Evolutionary conservation across 2,888 invertebrate species (phyloP), one percentile per base, ranked within the genome.

Genomic region (Cheilosia scutellata): DNA sequence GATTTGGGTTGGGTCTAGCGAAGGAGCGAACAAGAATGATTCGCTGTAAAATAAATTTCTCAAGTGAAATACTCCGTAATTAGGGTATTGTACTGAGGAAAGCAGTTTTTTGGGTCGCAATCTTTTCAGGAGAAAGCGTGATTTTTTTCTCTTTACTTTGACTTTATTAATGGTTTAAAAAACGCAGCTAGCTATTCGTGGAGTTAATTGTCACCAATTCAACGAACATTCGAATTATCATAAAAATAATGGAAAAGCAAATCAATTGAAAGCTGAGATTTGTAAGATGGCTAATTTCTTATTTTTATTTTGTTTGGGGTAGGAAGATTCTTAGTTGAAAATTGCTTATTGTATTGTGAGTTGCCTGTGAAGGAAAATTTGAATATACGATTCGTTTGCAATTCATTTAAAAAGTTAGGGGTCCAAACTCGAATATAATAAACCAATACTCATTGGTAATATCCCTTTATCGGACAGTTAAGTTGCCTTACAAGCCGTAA

Each of bases 1-100:
- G 53, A 13, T 9, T 13, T 2, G 70, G 37, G n/a, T 4, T 9
- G 37, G 1, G 11, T 37, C 4, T 3, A 11, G 37, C 37, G 25
- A 37, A 47, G 37, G 33, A 31, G 4, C 20, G 40, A 57, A 68
- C 25, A 65, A 57, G 63, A 79, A 63, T 70, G 79, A 70, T 83
- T 63, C 63, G 37, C 40, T 58, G 51, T 29, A 60, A 51, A 68
- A 72, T 72, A 58, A 66, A 20, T 65, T 84, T 75, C 80, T 75
- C 79, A 80, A 86, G 82, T 86, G 82, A 86, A 86, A 82, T 82
- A 66, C 80, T 66, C 62, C 76, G 75, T 86, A 86, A 86, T 86
- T 86, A 86, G 86, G 49, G 51, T 55, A 86, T 86, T 86, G 72
- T 82, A 63, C 82, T 80, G 71, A 76, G 66, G 55, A 76, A 82